Percentiles rank a stretch among this genome's conserved stretches.
Evolutionary conservation across 1,140 invertebrate species (phyloP).

Genomic region (Onthophagus taurus): DNA sequence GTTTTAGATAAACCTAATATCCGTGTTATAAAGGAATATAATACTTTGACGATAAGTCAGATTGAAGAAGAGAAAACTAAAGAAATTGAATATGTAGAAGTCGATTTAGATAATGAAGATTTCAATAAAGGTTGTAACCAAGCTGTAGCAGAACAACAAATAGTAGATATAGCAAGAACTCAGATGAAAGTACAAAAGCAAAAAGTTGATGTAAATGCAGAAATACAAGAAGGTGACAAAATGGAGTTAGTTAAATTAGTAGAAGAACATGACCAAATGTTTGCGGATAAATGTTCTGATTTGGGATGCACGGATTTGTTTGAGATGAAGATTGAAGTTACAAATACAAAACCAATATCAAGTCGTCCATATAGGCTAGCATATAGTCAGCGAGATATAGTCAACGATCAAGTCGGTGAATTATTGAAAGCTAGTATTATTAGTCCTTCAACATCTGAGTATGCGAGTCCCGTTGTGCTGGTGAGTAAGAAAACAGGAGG

Average conservation of each 20-base stretch:
- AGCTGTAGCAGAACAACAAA: no score
- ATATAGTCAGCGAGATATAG: neutral
- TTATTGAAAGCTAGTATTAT: conserved; percentile 3
- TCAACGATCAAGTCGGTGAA: conserved; percentile 1
- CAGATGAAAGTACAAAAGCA: no score
- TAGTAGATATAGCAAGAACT: no score
- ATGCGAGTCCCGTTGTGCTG: conserved; percentile 35
- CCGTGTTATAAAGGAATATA: conserved; percentile 3
- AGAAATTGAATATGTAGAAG: no score
- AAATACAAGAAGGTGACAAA: no score
- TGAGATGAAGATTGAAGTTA: conserved; percentile 11
- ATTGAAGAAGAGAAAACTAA: neutral
- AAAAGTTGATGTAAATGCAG: no score
- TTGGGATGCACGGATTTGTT: conserved; percentile 9
- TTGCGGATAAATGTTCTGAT: no score
- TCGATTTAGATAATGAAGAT: no score
- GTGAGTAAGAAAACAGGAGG: conserved; percentile 37
- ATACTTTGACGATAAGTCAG: neutral
- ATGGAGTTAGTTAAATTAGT: no score
- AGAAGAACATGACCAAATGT: no score
- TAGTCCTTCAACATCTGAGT: conserved; percentile 22
- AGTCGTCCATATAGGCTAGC: conserved; percentile 9
- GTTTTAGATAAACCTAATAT: conserved; percentile 1
- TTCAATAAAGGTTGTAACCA: no score
- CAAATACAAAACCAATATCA: neutral